Percentiles rank a stretch among this genome's conserved stretches.
These are phyloP conservation scores for Trichogramma evanescens DNA, from an alignment of 2,888 invertebrate genomes.

Conservation along the genomic window DNA sequence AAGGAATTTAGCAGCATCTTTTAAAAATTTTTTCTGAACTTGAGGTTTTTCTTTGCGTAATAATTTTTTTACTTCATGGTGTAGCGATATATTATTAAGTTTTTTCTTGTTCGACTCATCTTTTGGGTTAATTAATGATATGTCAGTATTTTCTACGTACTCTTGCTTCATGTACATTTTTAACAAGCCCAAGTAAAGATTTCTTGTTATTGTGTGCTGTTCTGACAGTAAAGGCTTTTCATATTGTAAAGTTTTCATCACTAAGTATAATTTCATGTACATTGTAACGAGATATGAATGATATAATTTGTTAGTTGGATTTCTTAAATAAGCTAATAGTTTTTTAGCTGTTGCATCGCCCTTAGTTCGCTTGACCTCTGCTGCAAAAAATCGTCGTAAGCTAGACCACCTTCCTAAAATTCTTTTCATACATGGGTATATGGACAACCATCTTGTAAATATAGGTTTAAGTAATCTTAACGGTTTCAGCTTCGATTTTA, in stretches of 20 bases:
- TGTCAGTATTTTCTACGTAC: slow-evolving; percentile 17
- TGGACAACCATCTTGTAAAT: slow-evolving; percentile 34
- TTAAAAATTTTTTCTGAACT: slow-evolving; percentile 16
- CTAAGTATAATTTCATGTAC: slow-evolving; percentile 21
- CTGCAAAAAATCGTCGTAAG: slow-evolving; percentile 26
- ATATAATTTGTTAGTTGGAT: slow-evolving; percentile 24
- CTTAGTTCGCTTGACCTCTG: slow-evolving; percentile 17
- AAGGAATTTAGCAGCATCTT: slow-evolving; percentile 22
- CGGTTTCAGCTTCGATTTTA: slow-evolving; percentile 22
- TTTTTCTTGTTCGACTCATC: slow-evolving; percentile 12
- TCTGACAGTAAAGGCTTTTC: slow-evolving; percentile 17
- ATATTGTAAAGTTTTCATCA: slow-evolving; percentile 24
- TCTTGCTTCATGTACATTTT: slow-evolving; percentile 22
- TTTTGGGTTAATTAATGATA: slow-evolving; percentile 21
- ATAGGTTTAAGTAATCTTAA: slow-evolving; percentile 30
- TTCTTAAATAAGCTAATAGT: slow-evolving; percentile 20
- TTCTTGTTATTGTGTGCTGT: slow-evolving; percentile 15
- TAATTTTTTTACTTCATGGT: slow-evolving; percentile 17
- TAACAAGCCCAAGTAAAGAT: slow-evolving; percentile 20
- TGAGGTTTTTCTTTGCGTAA: slow-evolving; percentile 15
- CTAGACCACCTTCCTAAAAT: slow-evolving; percentile 34
- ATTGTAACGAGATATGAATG: slow-evolving; percentile 23
- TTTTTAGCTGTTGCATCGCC: slow-evolving; percentile 16
- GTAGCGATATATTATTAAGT: slow-evolving; percentile 21
- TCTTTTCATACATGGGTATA: slow-evolving; percentile 26